Conservation (phyloP, 1,140 invertebrate species). For the Aphelinus certus region DNA sequence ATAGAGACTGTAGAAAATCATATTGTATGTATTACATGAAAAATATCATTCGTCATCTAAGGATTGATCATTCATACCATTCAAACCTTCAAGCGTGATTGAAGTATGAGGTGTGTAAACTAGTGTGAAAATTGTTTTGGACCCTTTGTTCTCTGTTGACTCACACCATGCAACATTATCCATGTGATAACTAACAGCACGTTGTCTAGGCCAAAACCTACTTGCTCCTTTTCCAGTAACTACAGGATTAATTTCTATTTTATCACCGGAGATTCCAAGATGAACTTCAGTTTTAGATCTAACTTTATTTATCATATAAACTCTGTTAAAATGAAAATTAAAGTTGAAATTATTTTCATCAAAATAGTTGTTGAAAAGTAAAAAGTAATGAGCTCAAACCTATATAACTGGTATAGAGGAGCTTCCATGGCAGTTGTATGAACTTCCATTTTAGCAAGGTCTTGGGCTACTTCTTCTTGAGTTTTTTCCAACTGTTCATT, state of each 20-base stretch:
- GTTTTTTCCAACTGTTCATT: conserved; percentile 58
- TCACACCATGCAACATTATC: conserved; percentile 89
- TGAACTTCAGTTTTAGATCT: conserved; percentile 84
- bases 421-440: conserved; percentile 82
- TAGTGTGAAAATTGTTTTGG: conserved; percentile 72
- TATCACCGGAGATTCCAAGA: conserved; percentile 87
- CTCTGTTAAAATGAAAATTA: conserved; percentile 59
- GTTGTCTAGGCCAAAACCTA: conserved; percentile 76
- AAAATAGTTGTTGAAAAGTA: conserved; percentile 12
- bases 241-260: conserved; percentile 90
- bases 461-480: conserved; percentile 58
- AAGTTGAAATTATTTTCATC: background rate
- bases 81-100: conserved; percentile 52
- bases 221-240: conserved; percentile 74
- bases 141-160: conserved; percentile 75
- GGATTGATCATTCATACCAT: conserved; percentile 45
- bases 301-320: conserved; percentile 82
- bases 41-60: conserved; percentile 10
- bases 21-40: conserved; percentile 22
- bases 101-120: conserved; percentile 66
- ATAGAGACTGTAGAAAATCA: conserved; percentile 54
- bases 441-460: conserved; percentile 72
- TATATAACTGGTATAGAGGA: conserved; percentile 84
- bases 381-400: conserved; percentile 44
- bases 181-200: conserved; percentile 82